Conservation (phyloP, 2,113 vertebrate genomes). For the Cyanoramphus novaezelandiae region DNA sequence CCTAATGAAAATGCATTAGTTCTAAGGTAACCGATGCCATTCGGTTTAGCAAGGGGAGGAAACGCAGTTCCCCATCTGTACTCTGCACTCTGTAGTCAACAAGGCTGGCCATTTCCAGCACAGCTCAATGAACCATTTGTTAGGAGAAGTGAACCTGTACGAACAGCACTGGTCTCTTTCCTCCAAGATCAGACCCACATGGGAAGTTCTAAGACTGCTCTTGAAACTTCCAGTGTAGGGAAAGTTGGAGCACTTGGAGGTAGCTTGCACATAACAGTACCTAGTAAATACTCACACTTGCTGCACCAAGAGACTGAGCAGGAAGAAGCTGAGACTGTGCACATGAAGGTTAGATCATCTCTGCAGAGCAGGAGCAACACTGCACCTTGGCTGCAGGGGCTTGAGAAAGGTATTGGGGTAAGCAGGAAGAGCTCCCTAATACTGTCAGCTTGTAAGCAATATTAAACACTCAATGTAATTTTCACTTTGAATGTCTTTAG, state of each 20-base stretch:
- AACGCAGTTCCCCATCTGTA: neutral
- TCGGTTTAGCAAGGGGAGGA: neutral
- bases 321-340: neutral
- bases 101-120: conserved; percentile 34
- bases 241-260: neutral
- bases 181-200: neutral
- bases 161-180: neutral
- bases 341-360: neutral
- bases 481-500: neutral
- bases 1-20: conserved; percentile 53
- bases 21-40: conserved; percentile 42
- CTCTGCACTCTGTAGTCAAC: neutral
- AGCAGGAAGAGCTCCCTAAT: neutral
- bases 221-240: neutral
- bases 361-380: neutral
- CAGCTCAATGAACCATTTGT: conserved; percentile 25
- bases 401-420: neutral
- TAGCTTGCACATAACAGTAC: neutral
- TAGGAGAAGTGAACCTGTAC: neutral
- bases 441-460: neutral
- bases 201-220: neutral
- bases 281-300: neutral
- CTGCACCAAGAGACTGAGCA: neutral
- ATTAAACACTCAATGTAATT: neutral
- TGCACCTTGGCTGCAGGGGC: neutral